phyloP scores from a whole-genome alignment of 2,888 invertebrate genomes.

The Galeruca laticollis region DNA sequence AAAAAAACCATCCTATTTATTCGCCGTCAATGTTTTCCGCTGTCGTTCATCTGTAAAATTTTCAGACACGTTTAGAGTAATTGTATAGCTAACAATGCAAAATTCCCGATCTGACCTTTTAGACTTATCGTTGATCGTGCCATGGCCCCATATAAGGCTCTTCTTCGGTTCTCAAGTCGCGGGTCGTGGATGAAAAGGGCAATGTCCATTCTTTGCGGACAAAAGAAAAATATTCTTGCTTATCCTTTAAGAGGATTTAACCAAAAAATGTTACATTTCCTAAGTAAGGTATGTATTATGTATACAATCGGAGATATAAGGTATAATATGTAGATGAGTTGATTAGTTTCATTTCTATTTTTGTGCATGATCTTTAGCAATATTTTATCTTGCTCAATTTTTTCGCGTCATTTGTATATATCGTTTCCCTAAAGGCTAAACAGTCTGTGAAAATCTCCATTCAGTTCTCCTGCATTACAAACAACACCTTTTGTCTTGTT shows the following conservation, averaged over 20 bases:
- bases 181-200: constrained; percentile 8
- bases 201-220: constrained; percentile 17
- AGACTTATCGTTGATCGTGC: constrained; percentile 26
- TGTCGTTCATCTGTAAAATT: constrained; percentile 35
- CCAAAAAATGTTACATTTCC: not conserved
- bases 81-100: constrained; percentile 32
- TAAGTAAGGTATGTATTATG: not conserved
- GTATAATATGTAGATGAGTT: too few species aligned
- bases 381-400: too few species aligned
- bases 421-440: too few species aligned
- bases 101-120: constrained; percentile 34
- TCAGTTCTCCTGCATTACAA: too few species aligned
- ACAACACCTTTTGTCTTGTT: too few species aligned
- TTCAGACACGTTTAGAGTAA: constrained; percentile 34
- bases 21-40: constrained; percentile 1
- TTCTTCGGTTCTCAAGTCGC: constrained; percentile 12
- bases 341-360: too few species aligned
- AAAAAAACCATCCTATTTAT: not conserved
- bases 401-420: too few species aligned
- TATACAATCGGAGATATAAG: too few species aligned
- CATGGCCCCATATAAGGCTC: constrained; percentile 16
- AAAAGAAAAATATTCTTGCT: not conserved
- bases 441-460: too few species aligned
- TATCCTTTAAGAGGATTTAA: not conserved
- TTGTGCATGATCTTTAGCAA: too few species aligned